Base-by-base conservation (phyloP, 2,888 invertebrate genomes). In the Junonia oenone region DNA sequence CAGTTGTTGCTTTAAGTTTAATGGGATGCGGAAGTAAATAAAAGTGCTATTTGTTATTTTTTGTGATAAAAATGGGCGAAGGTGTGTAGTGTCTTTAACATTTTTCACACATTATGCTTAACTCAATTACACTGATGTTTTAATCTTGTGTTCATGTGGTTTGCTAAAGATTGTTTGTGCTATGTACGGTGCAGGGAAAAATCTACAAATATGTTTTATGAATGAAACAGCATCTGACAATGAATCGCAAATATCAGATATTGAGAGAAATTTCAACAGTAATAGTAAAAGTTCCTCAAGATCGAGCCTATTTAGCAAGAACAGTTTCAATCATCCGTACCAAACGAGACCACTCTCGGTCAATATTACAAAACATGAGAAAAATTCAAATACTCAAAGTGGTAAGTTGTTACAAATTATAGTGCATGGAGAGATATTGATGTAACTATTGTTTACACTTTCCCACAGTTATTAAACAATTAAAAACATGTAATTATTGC, bases 201-300 rank as follows among this genome's bases (percentile, higher is more conserved):
- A 97, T 90, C 93, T 98, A 50, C 97, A 97, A 91, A 97, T 98
- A 73, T 98, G 98, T 91, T 98, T 97, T 86, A 96, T 98, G 96
- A 97, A 98, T 81, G 97, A 98, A 81, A 95, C 95, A 54, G 95
- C 95, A 58, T 96, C 95, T 50, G 96, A 96, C 80, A 94, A 93
- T 70, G 96, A 96, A 80, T 95, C 95, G 68, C 94, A 94, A 64
- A 92, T 92, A 63, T 95, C 94, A 53, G 95, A 96, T 70, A 91
- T 93, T 63, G 95, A 96, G 79, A 92, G 71, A 74, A 87, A 75
- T 72, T 65, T 75, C 60, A 80, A 72, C 67, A 71, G 68, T 73
- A 78, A 72, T 67, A 80, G 73, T 71, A 87, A 83, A 75, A 84
- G 76, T 71, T 74, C 83, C 63, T 82, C 87, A 58, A 78, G 77